Percentiles rank a stretch among this genome's conserved stretches.
Evolutionary conservation across 2,797 vertebrate genomes (phyloP).

Genomic region (Thripadectes ignobilis): DNA sequence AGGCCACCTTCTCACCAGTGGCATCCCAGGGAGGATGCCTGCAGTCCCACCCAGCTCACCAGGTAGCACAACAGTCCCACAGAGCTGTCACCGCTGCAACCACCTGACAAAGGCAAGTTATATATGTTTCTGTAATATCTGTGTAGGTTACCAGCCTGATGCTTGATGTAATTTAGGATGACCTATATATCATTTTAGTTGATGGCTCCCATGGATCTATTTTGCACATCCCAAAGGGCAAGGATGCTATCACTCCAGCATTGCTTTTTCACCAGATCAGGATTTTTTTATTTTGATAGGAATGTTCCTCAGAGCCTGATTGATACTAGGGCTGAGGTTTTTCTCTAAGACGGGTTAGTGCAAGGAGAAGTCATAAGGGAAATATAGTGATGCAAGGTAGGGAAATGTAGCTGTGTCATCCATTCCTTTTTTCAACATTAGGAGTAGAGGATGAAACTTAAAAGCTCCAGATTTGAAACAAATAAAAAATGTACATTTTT

Average conservation of each 20-base stretch:
- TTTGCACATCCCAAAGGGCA: not conserved
- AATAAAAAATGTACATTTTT: not conserved
- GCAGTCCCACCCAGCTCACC: rapidly evolving
- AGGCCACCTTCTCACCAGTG: not conserved
- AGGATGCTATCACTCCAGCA: too few species aligned
- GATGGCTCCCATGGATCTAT: not conserved
- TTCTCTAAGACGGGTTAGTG: not conserved
- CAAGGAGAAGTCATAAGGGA: not conserved
- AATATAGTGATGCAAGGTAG: not conserved
- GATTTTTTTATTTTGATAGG: not conserved
- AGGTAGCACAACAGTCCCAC: not conserved
- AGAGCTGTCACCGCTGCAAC: not conserved
- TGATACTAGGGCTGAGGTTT: not conserved
- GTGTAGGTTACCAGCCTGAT: not conserved
- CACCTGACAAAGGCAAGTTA: rapidly evolving
- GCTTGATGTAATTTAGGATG: not conserved
- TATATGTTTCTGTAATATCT: not conserved
- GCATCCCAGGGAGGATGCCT: not conserved
- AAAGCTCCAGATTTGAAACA: not conserved
- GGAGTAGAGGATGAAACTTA: not conserved
- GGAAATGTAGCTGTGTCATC: not conserved
- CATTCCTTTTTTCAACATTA: not conserved
- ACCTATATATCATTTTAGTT: not conserved
- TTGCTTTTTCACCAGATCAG: not conserved
- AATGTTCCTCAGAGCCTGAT: not conserved